phyloP scores from a whole-genome alignment of 2,797 vertebrate species.

The Intellagama lesueurii region DNA sequence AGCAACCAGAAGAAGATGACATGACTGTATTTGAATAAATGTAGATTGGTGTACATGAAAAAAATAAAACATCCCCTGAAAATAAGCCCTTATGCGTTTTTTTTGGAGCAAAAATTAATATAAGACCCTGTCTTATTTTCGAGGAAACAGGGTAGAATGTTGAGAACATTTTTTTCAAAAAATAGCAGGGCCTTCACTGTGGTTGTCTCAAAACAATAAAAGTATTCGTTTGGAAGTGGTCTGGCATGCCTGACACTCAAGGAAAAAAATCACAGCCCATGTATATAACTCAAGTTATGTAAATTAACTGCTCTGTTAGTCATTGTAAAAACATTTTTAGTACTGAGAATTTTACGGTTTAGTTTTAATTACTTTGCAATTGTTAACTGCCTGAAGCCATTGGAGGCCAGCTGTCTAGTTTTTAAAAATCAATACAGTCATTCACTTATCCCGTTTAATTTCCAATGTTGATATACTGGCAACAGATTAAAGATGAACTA shows the following conservation, averaged over 20 bases:
- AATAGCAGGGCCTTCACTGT: neutral
- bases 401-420: neutral
- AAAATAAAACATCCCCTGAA: too few species aligned
- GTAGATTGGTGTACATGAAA: too few species aligned
- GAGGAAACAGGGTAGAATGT: neutral
- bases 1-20: too few species aligned
- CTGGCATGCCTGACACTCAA: neutral
- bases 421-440: neutral
- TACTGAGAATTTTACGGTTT: neutral
- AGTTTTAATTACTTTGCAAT: conserved; percentile 7
- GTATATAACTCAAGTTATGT: neutral
- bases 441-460: neutral
- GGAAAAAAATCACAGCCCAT: neutral
- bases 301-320: neutral
- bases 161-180: neutral
- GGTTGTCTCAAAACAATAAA: neutral
- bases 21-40: too few species aligned
- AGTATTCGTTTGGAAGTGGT: neutral
- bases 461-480: neutral
- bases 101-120: too few species aligned
- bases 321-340: neutral
- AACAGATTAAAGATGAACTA: neutral
- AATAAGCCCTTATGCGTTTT: too few species aligned
- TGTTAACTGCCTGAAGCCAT: neutral
- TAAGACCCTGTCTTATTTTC: too few species aligned